These are phyloP conservation scores for Globodera ellingtonae DNA, from an alignment of 1,140 invertebrate species.

Conservation along the genomic window DNA sequence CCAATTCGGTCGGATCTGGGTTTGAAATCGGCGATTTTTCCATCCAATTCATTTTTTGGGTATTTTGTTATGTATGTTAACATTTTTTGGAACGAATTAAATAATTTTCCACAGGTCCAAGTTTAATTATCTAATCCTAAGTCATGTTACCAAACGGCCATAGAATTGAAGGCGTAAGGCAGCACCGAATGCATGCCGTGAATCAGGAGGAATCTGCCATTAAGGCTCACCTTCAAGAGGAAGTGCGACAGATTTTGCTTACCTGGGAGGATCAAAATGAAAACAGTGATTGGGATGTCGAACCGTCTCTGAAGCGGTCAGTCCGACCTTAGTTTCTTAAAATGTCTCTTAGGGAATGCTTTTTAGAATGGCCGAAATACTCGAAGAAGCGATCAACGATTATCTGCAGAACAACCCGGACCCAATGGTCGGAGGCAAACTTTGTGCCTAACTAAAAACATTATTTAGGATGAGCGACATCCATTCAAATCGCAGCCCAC, in stretches of 20 bases:
- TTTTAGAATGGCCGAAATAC: constrained; percentile 45
- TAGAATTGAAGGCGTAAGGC: not conserved
- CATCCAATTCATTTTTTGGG: no score
- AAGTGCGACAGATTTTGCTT: constrained; percentile 17
- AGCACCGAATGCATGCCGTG: not conserved
- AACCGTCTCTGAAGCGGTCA: constrained; percentile 39
- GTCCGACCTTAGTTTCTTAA: constrained; percentile 17
- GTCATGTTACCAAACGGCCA: not conserved
- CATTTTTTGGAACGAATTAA: no score
- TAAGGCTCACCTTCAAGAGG: not conserved
- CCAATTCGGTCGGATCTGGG: no score
- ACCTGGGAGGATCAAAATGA: constrained; percentile 43
- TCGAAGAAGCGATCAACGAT: constrained; percentile 49
- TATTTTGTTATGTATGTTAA: no score
- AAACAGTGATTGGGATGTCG: constrained; percentile 35
- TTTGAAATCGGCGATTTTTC: no score
- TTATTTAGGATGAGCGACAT: constrained; percentile 31
- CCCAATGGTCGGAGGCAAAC: constrained; percentile 29
- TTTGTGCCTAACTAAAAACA: not conserved
- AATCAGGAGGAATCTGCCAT: not conserved
- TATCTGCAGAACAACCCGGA: constrained; percentile 49
- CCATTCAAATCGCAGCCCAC: constrained; percentile 42
- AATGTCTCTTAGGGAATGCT: constrained; percentile 5
- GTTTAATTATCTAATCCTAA: no score
- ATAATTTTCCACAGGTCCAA: no score